These are phyloP conservation scores for Bombyx mori DNA, from an alignment of 1,140 invertebrate genomes.

Conservation along the genomic window ASM3026992v2 NC_085121.1:10891001-10891500, in stretches of 20 bases:
- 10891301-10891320: conserved; percentile 56
- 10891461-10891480: conserved; percentile 72
- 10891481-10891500: conserved; percentile 71
- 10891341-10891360: conserved; percentile 56
- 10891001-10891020: conserved; percentile 47
- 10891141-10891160: conserved; percentile 45
- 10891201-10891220: conserved; percentile 43
- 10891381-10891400: conserved; percentile 43
- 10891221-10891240: conserved; percentile 46
- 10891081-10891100: conserved; percentile 31
- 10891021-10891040: conserved; percentile 29
- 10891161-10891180: conserved; percentile 40
- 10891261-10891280: conserved; percentile 24
- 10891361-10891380: conserved; percentile 47
- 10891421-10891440: conserved; percentile 71
- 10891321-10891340: conserved; percentile 64
- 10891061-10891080: conserved; percentile 33
- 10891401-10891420: conserved; percentile 58
- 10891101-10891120: conserved; percentile 26
- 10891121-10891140: conserved; percentile 35
- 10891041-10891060: conserved; percentile 56
- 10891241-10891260: conserved; percentile 24
- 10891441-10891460: conserved; percentile 72
- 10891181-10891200: conserved; percentile 31
- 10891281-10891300: conserved; percentile 42